Evolutionary conservation across 1,140 invertebrate genomes (phyloP), one percentile per base, ranked within the genome.

Genomic region (Drosophila grimshawi): DNA sequence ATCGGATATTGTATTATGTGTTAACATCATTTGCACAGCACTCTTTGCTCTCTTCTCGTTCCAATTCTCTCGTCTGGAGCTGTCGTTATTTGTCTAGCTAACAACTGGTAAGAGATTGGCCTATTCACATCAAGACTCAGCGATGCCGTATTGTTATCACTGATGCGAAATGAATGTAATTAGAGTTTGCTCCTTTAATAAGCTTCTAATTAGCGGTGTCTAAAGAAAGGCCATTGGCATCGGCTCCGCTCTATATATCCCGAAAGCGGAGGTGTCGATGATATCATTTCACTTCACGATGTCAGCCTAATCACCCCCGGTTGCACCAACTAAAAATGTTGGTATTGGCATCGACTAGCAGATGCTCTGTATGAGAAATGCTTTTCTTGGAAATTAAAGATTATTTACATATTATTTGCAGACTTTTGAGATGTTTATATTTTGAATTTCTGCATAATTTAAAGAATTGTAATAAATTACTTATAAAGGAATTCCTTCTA

Each of bases 91-190:
- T 61, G 43, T 8, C 30, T 29, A 37, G 41, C 53, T 45, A 57
- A 51, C 52, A 64, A 56, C 33, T 49, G 52, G 49, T 10, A 39
- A 33, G 6, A 35, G 43, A 57, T 64, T 57, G 53, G 30, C 46
- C 53, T 65, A 32, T 30, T 30, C 48, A 49, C 10, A 64, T 78
- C 57, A 78, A 65, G 46, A 81, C 71, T 46, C 59, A 67, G 10
- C 46, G 65, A 56, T 43, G 60, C 35, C 64, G 65, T 67, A 76
- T 78, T 86, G 82, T 83, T 83, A 89, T 83, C 73, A 57, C 66
- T 71, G 83, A 74, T 88, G 83, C 69, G 76, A 82, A 89, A 83
- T 83, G 77, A 75, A 77, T 89, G 80, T 89, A 88, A 88, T 88
- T 88, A 89, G 73, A 88, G 68, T 78, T 88, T 55, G 60, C 59